phyloP scores from a whole-genome alignment of 2,797 vertebrate species.

The Merluccius polli region DNA sequence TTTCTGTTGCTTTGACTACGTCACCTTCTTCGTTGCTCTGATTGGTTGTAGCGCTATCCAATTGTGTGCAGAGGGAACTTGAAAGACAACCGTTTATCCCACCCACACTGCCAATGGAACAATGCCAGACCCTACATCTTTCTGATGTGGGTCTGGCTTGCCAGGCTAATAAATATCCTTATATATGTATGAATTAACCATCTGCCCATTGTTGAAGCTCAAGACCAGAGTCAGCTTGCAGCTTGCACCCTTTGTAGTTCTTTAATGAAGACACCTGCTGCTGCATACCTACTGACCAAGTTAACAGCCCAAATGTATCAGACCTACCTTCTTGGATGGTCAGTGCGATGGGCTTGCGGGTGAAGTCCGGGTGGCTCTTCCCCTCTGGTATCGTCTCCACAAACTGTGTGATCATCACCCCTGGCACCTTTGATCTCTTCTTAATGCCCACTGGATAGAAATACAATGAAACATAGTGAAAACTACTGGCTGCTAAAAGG shows the following conservation, averaged over 20 bases:
- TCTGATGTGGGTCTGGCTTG: too few relatives aligned
- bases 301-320: background rate
- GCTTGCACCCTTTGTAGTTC: background rate
- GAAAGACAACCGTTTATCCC: too few relatives aligned
- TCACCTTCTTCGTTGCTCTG: too few relatives aligned
- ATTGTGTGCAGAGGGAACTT: too few relatives aligned
- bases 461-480: background rate
- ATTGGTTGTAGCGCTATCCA: too few relatives aligned
- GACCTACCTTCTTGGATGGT: conserved; percentile 80
- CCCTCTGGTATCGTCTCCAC: conserved; percentile 76
- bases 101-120: too few relatives aligned
- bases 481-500: background rate
- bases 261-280: background rate
- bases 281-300: background rate
- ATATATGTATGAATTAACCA: background rate
- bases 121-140: too few relatives aligned
- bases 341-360: conserved; percentile 78
- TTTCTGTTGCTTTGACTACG: too few relatives aligned
- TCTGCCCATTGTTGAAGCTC: background rate
- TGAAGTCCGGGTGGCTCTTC: conserved; percentile 79
- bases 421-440: conserved; percentile 76
- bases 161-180: too few relatives aligned
- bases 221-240: background rate
- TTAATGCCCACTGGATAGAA: conserved; percentile 57
- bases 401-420: conserved; percentile 79